A percentile compares a stretch with the other conserved stretches of the same genome.
These are phyloP conservation scores for Callipepla californica DNA, from an alignment of 2,113 vertebrate species.

Conservation along the genomic window DNA sequence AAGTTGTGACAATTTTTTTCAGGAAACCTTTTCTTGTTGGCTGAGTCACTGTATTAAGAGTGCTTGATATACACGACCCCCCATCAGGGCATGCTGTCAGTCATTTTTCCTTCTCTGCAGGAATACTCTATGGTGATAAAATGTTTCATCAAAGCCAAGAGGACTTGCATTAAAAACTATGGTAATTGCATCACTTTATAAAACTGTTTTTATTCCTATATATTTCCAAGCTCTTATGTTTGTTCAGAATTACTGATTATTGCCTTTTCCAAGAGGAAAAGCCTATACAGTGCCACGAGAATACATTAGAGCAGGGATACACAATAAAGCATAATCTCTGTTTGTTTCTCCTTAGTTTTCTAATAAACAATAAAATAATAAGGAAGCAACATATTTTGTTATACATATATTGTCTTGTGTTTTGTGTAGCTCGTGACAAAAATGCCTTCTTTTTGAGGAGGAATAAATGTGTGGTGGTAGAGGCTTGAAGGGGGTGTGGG, in stretches of 20 bases:
- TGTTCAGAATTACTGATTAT: background rate
- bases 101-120: background rate
- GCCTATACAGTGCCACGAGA: background rate
- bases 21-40: background rate
- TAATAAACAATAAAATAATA: conserved; percentile 52
- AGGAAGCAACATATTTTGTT: conserved; percentile 46
- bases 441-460: background rate
- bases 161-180: background rate
- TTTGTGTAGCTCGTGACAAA: conserved; percentile 42
- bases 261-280: background rate
- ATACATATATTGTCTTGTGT: conserved; percentile 18
- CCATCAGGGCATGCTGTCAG: background rate
- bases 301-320: background rate
- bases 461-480: background rate
- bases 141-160: background rate
- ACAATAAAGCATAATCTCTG: background rate
- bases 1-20: background rate
- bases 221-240: background rate
- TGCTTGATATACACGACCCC: background rate
- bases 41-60: background rate
- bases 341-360: conserved; percentile 23
- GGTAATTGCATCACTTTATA: background rate
- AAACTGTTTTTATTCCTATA: background rate
- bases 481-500: background rate
- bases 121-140: background rate